Percentiles rank a stretch among this genome's conserved stretches.
Conservation (phyloP, 2,888 invertebrate genomes). For the Adela reaumurella region DNA sequence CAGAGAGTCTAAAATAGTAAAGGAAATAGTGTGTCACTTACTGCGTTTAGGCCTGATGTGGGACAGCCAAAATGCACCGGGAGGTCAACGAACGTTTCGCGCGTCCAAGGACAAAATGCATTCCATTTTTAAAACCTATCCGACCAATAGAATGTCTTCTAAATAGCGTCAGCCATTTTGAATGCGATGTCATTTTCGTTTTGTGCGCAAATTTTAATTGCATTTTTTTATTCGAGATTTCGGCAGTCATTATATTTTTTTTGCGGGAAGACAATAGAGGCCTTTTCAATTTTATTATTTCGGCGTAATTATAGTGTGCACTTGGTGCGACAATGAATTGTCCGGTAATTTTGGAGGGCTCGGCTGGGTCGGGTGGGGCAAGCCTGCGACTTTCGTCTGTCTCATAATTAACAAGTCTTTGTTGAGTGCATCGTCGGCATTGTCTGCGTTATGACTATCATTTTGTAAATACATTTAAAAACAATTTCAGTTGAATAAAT, state of each 20-base stretch:
- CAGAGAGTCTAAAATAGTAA: conserved; percentile 18
- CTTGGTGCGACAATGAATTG: no score
- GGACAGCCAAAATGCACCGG: conserved; percentile 54
- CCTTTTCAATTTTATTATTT: conserved; percentile 35
- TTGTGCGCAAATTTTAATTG: conserved; percentile 24
- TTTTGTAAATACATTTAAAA: no score
- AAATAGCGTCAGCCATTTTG: conserved; percentile 52
- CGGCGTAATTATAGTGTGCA: conserved; percentile 38
- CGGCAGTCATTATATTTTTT: conserved; percentile 23
- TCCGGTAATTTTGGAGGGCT: no score
- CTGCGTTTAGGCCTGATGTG: conserved; percentile 19
- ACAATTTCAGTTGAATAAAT: no score
- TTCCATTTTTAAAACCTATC: conserved; percentile 55
- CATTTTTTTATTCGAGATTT: conserved; percentile 13
- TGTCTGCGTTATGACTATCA: no score
- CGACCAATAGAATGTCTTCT: conserved; percentile 51
- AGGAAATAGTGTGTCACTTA: conserved; percentile 8
- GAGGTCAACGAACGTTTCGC: conserved; percentile 47
- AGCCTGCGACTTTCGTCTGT: no score
- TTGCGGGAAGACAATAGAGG: conserved; percentile 39
- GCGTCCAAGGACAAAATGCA: conserved; percentile 49
- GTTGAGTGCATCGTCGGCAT: no score
- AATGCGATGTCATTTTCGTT: conserved; percentile 17
- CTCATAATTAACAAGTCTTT: no score
- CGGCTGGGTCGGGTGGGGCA: no score